Evolutionary conservation across 2,113 vertebrate genomes (phyloP).

Genomic region (Casuarius casuarius): DNA sequence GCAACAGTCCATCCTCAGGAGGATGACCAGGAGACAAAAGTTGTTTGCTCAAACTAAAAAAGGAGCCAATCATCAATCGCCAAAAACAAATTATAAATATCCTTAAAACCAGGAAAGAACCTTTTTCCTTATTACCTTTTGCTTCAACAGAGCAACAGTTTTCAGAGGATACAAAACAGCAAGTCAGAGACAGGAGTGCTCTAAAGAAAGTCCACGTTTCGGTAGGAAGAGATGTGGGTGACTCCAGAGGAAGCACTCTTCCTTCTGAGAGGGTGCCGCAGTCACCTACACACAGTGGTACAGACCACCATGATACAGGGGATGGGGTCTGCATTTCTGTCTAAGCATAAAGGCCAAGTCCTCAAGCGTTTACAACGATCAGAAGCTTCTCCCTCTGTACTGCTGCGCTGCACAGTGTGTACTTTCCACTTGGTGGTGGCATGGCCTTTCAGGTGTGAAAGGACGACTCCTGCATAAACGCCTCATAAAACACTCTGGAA

Average conservation of each 20-base stretch:
- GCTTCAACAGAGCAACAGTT: background rate
- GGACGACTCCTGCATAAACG: constrained; percentile 14
- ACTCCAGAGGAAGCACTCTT: background rate
- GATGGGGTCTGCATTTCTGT: background rate
- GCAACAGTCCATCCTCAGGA: background rate
- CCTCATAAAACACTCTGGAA: background rate
- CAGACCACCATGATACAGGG: background rate
- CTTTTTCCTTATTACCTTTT: background rate
- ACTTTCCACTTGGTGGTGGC: constrained; percentile 52
- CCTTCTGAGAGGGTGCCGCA: background rate
- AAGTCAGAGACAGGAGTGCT: background rate
- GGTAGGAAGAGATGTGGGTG: background rate
- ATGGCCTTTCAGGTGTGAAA: constrained; percentile 22
- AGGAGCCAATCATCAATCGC: background rate
- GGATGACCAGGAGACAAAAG: background rate
- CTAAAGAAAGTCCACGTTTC: background rate
- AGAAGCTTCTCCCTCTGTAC: background rate
- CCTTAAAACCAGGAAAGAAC: background rate
- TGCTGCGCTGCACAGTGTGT: background rate
- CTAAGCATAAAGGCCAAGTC: background rate
- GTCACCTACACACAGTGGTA: background rate
- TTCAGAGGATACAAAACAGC: background rate
- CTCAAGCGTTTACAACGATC: background rate
- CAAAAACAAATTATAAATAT: background rate
- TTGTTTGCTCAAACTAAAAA: background rate